phyloP scores from a whole-genome alignment of 1,140 invertebrate species.

The Pseudomyrmex dendroicus region DNA sequence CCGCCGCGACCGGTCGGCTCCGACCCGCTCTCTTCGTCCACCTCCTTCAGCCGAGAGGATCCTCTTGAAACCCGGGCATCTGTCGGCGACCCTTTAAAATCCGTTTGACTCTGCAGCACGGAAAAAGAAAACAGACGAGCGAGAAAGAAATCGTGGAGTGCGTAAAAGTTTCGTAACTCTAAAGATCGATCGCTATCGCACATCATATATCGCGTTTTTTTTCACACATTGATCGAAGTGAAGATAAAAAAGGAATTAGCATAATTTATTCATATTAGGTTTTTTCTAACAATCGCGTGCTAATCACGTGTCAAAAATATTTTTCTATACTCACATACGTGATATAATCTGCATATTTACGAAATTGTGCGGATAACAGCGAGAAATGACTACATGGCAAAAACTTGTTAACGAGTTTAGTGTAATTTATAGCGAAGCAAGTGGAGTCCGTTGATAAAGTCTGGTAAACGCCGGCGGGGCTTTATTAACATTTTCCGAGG shows the following conservation, averaged over 20 bases:
- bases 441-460: not conserved
- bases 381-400: not conserved
- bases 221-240: not conserved
- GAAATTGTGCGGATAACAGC: not conserved
- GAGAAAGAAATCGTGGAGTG: not conserved
- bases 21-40: conserved; percentile 18
- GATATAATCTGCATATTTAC: not conserved
- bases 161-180: conserved; percentile 6
- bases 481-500: conserved; percentile 52
- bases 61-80: conserved; percentile 58
- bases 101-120: conserved; percentile 24
- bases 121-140: not conserved
- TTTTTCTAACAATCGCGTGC: not conserved
- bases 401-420: conserved; percentile 2
- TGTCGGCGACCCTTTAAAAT: conserved; percentile 58
- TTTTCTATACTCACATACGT: not conserved
- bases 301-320: not conserved
- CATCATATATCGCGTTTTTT: not conserved
- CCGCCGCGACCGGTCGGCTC: conserved; percentile 34
- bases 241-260: not conserved
- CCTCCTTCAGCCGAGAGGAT: not conserved
- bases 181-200: not conserved
- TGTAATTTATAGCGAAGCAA: not conserved
- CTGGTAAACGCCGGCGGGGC: not conserved
- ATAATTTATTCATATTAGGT: not conserved